Evolutionary conservation across 2,888 invertebrate species (phyloP).

Genomic region (Eupeodes latifasciatus): DNA sequence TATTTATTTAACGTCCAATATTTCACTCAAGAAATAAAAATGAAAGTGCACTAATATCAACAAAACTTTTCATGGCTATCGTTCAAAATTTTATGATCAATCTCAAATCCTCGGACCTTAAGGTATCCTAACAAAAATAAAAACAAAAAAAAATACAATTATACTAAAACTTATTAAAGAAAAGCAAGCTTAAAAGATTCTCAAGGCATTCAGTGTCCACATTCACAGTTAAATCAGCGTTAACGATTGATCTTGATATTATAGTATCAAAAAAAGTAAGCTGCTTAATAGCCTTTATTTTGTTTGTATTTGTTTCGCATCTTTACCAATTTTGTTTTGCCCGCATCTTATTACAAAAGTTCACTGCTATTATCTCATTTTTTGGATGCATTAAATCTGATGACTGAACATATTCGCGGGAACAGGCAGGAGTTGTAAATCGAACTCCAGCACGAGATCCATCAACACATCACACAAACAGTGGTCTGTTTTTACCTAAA

Average conservation of each 20-base stretch:
- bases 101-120: no score
- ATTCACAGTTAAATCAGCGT: conserved; percentile 36
- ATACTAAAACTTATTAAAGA: no score
- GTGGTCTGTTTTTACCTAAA: background rate
- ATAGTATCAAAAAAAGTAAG: conserved; percentile 30
- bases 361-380: conserved; percentile 65
- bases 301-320: background rate
- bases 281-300: conserved; percentile 44
- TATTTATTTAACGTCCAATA: no score
- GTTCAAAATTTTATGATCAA: no score
- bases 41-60: no score
- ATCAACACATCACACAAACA: conserved; percentile 19
- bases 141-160: no score
- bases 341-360: background rate
- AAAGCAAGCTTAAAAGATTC: background rate
- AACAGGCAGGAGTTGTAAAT: background rate
- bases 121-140: no score
- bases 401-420: conserved; percentile 49
- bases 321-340: conserved; percentile 11
- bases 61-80: no score
- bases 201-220: background rate
- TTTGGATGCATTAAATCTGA: conserved; percentile 65
- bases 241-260: conserved; percentile 66
- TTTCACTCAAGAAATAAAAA: no score
- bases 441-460: conserved; percentile 55